Percentiles rank a stretch among this genome's conserved stretches.
Conservation (phyloP, 35 echinoderm and acorn worm species). For the Antedon bifida region DNA sequence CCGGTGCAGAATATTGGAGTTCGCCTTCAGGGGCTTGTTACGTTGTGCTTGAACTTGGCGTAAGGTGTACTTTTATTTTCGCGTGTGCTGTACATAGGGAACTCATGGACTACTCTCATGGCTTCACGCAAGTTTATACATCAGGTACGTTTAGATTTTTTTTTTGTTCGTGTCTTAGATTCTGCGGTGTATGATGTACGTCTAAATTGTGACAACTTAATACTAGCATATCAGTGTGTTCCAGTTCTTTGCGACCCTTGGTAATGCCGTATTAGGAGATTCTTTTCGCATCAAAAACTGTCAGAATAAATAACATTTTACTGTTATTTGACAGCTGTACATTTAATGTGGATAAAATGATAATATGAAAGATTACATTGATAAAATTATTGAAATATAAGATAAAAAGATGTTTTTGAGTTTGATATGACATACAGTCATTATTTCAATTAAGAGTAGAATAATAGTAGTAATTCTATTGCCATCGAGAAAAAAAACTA, state of each 20-base stretch:
- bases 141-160: not conserved
- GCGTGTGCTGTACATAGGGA: not conserved
- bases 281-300: not conserved
- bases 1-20: not conserved
- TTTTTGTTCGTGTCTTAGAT: not conserved
- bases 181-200: not conserved
- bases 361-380: too few species aligned
- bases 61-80: not conserved
- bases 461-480: too few species aligned
- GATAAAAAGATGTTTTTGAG: too few species aligned
- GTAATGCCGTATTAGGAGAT: not conserved
- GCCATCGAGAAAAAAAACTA: too few species aligned
- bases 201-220: not conserved
- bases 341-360: too few species aligned
- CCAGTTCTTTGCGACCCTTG: not conserved
- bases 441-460: too few species aligned
- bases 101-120: not conserved
- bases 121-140: not conserved
- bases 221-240: not conserved
- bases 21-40: not conserved
- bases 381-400: too few species aligned
- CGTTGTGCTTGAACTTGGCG: not conserved
- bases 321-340: too few species aligned
- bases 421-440: too few species aligned
- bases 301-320: too few species aligned